Conservation (phyloP, 2,797 vertebrate species). For the Oreonectes daqikongensis region DNA sequence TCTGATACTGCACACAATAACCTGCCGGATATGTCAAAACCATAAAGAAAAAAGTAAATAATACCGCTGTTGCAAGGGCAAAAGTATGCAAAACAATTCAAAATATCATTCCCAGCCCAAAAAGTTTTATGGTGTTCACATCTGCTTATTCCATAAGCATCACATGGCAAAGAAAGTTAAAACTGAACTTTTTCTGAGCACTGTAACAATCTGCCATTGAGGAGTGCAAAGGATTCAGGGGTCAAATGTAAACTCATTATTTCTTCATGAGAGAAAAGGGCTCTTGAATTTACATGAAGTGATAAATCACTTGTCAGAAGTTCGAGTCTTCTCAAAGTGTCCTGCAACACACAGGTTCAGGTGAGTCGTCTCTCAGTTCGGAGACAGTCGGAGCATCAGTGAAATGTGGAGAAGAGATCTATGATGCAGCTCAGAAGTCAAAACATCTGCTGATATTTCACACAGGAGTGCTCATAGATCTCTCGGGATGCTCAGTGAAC, state of each 20-base stretch:
- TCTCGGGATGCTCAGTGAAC: conserved; percentile 11
- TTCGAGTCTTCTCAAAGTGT: background rate
- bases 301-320: conserved; percentile 36
- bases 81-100: background rate
- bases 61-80: background rate
- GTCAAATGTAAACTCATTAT: background rate
- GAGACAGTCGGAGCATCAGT: background rate
- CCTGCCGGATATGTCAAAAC: background rate
- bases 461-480: conserved; percentile 8
- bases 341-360: background rate
- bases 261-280: background rate
- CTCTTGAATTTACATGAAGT: conserved; percentile 14
- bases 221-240: background rate
- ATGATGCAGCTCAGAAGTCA: conserved; percentile 25
- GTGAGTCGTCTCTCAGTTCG: conserved; percentile 17
- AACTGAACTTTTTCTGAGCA: background rate
- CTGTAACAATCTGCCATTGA: background rate
- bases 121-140: too few species aligned
- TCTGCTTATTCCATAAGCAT: too few species aligned
- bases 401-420: conserved; percentile 11
- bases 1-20: background rate
- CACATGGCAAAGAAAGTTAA: too few species aligned
- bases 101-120: background rate
- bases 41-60: background rate
- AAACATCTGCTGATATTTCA: conserved; percentile 48